Evolutionary conservation across 2,888 invertebrate genomes (phyloP).

Genomic region (Agrilus cyanescens): DNA sequence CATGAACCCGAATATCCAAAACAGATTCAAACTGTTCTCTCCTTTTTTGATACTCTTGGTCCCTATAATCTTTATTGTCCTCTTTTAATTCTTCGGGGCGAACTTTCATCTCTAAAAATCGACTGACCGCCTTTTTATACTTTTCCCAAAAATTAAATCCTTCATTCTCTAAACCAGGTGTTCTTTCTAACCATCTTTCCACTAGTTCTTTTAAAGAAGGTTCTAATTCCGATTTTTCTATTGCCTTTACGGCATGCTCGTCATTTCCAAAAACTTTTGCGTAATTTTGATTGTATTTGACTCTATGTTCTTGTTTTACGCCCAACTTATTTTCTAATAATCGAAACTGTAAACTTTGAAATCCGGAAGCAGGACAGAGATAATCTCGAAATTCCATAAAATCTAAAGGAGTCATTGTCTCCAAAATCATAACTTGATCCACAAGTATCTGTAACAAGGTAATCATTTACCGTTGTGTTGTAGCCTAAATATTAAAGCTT

Average conservation of each 20-base stretch:
- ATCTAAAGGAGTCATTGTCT: constrained; percentile 98
- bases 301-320: constrained; percentile 69
- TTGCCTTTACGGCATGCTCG: constrained; percentile 40
- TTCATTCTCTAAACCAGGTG: constrained; percentile 75
- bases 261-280: constrained; percentile 73
- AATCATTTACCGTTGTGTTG: too few relatives aligned
- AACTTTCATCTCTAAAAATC: constrained; percentile 54
- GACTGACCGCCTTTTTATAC: constrained; percentile 62
- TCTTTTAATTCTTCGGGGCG: too few relatives aligned
- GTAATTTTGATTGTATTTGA: constrained; percentile 90
- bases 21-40: constrained; percentile 81
- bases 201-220: constrained; percentile 78
- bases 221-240: constrained; percentile 62
- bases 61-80: constrained; percentile 25
- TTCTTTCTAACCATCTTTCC: constrained; percentile 87
- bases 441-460: constrained; percentile 62
- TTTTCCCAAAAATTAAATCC: constrained; percentile 94
- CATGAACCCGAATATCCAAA: constrained; percentile 74
- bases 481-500: too few relatives aligned
- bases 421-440: constrained; percentile 94
- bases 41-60: constrained; percentile 65
- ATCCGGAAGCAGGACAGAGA: constrained; percentile 91
- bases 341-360: constrained; percentile 94
- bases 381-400: constrained; percentile 96
- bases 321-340: constrained; percentile 90